A percentile compares a stretch with the other conserved stretches of the same genome.
phyloP scores from a whole-genome alignment of 1,140 invertebrate genomes.

The Augochlora pura region DNA sequence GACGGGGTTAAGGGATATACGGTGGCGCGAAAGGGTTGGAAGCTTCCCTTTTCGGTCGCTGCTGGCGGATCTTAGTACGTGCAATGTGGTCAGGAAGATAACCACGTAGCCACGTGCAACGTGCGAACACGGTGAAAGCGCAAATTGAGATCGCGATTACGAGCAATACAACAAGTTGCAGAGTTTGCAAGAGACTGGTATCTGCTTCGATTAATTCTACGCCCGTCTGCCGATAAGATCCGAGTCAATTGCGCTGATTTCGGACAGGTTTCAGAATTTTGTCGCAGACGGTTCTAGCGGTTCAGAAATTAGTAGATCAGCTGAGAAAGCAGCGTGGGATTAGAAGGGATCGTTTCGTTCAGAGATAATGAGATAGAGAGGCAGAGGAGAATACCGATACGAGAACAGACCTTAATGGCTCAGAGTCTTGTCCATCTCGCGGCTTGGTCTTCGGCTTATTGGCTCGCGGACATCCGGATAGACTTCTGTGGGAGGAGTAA shows the following conservation, averaged over 20 bases:
- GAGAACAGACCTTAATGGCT: conserved; percentile 87
- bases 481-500: conserved; percentile 91
- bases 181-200: conserved; percentile 48
- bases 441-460: conserved; percentile 96
- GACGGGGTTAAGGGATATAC: conserved; percentile 53
- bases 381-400: background rate
- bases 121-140: conserved; percentile 63
- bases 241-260: conserved; percentile 6
- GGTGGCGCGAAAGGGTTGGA: conserved; percentile 32
- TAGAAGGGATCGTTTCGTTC: background rate
- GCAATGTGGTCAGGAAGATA: conserved; percentile 62
- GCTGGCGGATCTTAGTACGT: conserved; percentile 51
- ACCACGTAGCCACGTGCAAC: conserved; percentile 58
- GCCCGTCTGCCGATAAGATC: conserved; percentile 8
- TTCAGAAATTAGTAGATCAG: background rate
- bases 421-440: conserved; percentile 93
- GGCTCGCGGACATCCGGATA: conserved; percentile 92
- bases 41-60: conserved; percentile 56
- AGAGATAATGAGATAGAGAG: too few species aligned
- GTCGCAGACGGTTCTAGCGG: background rate
- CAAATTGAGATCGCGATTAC: conserved; percentile 63
- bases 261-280: background rate
- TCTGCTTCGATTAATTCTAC: conserved; percentile 35
- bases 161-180: conserved; percentile 52
- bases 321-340: background rate